A percentile compares a stretch with the other conserved stretches of the same genome.
These are phyloP conservation scores for Acridotheres tristis DNA, from an alignment of 2,797 vertebrate species.

Conservation along the genomic window DNA sequence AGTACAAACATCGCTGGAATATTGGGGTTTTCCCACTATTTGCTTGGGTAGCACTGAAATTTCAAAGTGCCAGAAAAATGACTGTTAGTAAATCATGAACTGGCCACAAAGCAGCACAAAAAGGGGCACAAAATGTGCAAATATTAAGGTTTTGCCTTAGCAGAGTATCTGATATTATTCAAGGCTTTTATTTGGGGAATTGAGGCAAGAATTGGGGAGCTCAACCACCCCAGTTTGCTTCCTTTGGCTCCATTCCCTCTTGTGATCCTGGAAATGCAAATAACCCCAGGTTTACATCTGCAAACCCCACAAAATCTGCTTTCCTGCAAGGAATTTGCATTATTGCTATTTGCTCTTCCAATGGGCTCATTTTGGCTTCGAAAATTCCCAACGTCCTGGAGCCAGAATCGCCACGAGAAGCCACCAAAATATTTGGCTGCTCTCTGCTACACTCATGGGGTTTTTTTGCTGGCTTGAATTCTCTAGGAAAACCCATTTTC, in stretches of 20 bases:
- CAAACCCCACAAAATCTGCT: neutral
- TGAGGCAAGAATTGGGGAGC: neutral
- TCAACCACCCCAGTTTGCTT: neutral
- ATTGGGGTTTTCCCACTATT: neutral
- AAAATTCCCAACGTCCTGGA: accelerated
- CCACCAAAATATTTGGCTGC: neutral
- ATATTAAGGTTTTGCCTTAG: neutral
- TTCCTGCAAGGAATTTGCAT: neutral
- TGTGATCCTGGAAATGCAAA: neutral
- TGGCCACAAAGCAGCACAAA: neutral
- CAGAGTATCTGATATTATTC: neutral
- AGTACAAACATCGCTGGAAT: neutral
- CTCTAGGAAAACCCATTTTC: neutral
- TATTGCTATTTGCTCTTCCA: neutral
- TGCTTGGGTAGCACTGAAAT: neutral
- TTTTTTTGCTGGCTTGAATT: neutral
- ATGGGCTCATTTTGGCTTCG: neutral
- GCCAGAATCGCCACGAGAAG: neutral
- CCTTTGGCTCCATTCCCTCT: neutral
- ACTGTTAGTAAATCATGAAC: neutral
- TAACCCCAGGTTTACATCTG: neutral
- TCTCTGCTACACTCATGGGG: neutral
- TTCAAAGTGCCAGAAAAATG: neutral
- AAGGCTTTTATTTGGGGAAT: neutral
- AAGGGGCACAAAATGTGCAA: neutral